Base-by-base conservation (phyloP, 2,113 vertebrate species). In the Poecile atricapillus region DNA sequence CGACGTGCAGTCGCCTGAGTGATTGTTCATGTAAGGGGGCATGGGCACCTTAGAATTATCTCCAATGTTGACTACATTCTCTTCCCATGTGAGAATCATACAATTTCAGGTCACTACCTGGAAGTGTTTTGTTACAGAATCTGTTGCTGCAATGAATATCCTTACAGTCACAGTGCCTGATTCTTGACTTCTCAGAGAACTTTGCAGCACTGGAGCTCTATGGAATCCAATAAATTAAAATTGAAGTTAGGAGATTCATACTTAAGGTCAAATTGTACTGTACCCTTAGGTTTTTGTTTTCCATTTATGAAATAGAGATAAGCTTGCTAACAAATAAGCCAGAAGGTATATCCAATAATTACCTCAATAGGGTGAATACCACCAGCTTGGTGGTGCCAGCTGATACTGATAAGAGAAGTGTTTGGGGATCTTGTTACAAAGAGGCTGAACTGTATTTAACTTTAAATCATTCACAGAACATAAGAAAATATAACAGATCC, bases 261-360 rank as follows among this genome's bases (percentile, higher is more conserved):
- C 5, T 60, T 79, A 33, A n/a, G 39, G 44, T 53, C 50, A 67
- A 64, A 69, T 35, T 74, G 14, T 39, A 46, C 20, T 19, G 13
- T 43, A 11, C 58, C 41, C 44, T 93, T 43, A 82, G 22, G 37
- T 55, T 85, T 84, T 80, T 67, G 9, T n/a, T 95, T 90, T 68
- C 71, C 24, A 50, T 71, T 86, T 87, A 85, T 62, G 50, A 94
- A 93, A n/a, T 25, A 90, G 31, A 96, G 21, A 87, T 82, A 94
- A 89, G 33, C 11, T 89, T 82, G 56, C 33, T 43, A 46, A 71
- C 15, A 93, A 92, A 65, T 43, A 88, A 73, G 11, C 59, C 33
- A 90, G 77, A 69, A 59, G 12, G 79, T 86, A 79, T 69, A 81
- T 73, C 46, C 71, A 86, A 44, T 70, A 2, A 82, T 81, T 86